These are phyloP conservation scores for Hippocampus comes DNA, from an alignment of 2,113 vertebrate genomes.

Conservation along the genomic window DNA sequence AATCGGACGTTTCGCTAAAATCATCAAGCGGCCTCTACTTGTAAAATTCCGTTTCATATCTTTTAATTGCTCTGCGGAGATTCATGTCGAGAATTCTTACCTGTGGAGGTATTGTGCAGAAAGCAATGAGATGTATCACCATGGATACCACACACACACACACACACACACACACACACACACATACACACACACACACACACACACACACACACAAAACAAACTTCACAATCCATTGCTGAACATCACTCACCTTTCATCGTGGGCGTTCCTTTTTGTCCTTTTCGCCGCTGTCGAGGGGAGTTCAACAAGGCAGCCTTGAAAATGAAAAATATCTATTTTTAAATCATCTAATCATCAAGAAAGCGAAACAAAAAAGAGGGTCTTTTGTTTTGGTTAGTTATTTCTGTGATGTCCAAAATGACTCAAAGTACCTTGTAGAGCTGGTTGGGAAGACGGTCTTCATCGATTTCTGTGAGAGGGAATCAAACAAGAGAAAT, in stretches of 20 bases:
- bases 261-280: conserved; percentile 82
- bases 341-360: background rate
- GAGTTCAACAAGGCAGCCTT: conserved; percentile 85
- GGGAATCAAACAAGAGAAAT: conserved; percentile 20
- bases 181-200: background rate
- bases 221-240: background rate
- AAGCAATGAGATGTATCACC: background rate
- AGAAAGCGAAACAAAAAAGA: background rate
- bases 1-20: background rate
- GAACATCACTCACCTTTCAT: conserved; percentile 80
- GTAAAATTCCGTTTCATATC: background rate
- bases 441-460: conserved; percentile 82
- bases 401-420: background rate
- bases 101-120: background rate
- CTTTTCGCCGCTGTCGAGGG: conserved; percentile 85
- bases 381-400: background rate
- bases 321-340: conserved; percentile 33
- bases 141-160: background rate
- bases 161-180: too few species aligned
- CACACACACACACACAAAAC: background rate
- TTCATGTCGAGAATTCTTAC: background rate
- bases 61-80: background rate
- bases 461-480: conserved; percentile 84
- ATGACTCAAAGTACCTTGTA: conserved; percentile 78
- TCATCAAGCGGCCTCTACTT: background rate